Conservation (phyloP, 2,113 vertebrate genomes). For the Elephas maximus region DNA sequence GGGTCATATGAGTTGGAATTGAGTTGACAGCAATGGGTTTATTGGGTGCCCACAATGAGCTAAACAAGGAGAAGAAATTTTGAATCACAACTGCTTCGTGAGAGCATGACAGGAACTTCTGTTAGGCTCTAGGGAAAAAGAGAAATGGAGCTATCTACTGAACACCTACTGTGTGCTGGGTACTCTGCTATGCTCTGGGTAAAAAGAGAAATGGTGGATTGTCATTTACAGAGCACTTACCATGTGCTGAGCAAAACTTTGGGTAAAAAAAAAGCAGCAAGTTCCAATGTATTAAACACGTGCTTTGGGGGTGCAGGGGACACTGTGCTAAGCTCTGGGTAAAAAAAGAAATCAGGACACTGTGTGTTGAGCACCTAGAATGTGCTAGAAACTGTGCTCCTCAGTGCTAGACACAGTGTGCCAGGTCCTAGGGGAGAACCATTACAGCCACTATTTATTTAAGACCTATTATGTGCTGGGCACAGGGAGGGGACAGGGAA, state of each 20-base stretch:
- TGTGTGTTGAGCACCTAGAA: background rate
- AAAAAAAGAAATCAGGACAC: background rate
- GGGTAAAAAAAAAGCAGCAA: background rate
- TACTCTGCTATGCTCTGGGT: background rate
- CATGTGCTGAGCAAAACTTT: background rate
- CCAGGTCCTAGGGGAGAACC: background rate
- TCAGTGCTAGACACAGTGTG: background rate
- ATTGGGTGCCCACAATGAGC: background rate
- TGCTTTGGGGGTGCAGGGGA: background rate
- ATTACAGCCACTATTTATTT: background rate
- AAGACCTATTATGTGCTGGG: background rate
- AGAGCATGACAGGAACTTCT: background rate
- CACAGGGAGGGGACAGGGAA: background rate
- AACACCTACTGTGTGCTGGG: too few relatives aligned
- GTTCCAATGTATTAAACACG: background rate
- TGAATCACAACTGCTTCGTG: background rate
- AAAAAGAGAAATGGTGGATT: background rate
- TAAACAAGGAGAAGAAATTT: background rate
- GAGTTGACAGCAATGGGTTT: too few relatives aligned
- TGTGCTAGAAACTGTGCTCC: background rate
- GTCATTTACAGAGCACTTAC: background rate
- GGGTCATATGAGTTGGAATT: too few relatives aligned
- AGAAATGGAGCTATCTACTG: too few relatives aligned
- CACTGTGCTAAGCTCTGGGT: background rate
- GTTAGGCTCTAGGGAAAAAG: background rate